Evolutionary conservation across 2,797 vertebrate genomes (phyloP).

Genomic region (Hoplostethus atlanticus): DNA sequence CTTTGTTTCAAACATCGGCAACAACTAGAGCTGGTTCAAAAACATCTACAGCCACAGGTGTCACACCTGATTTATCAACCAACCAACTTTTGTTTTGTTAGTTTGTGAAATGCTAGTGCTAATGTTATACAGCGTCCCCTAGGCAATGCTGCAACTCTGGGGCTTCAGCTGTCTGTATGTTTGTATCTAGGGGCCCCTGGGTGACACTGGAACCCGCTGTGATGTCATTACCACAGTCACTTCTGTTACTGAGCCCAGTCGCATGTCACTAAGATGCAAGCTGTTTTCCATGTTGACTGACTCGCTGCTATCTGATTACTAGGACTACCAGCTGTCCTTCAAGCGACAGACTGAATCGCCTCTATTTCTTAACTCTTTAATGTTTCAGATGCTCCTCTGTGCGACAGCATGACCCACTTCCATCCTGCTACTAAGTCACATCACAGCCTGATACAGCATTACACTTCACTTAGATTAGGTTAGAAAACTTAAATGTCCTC

Average conservation of each 20-base stretch:
- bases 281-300: constrained; percentile 65
- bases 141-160: constrained; percentile 35
- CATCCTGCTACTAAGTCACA: constrained; percentile 6
- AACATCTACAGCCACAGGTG: too few species aligned
- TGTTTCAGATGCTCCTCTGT: constrained; percentile 36
- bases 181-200: constrained; percentile 65
- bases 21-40: too few species aligned
- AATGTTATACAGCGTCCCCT: constrained; percentile 61
- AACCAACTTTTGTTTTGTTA: too few species aligned
- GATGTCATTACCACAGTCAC: constrained; percentile 62
- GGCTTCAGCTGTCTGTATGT: constrained; percentile 73
- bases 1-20: too few species aligned
- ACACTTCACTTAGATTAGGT: background rate
- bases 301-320: constrained; percentile 66
- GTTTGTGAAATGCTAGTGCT: background rate
- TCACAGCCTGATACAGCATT: background rate
- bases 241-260: constrained; percentile 55
- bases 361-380: constrained; percentile 39
- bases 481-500: too few species aligned
- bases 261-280: constrained; percentile 60
- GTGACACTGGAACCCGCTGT: constrained; percentile 68
- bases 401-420: constrained; percentile 19
- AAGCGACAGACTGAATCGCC: constrained; percentile 14
- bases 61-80: too few species aligned
- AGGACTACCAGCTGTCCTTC: constrained; percentile 64